Conservation (phyloP, 2,888 invertebrate genomes). For the Noctua janthe region DNA sequence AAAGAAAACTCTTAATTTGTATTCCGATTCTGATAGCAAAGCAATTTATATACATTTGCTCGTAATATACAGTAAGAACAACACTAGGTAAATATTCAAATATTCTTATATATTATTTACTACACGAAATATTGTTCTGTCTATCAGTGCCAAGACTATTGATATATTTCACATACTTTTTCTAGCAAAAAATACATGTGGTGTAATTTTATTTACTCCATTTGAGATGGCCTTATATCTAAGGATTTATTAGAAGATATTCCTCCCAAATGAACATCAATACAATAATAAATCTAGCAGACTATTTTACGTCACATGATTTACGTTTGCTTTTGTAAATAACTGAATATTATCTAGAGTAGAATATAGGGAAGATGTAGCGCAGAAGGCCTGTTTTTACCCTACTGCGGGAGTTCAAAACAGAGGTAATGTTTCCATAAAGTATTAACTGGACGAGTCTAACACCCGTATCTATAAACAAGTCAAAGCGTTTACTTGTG, state of each 20-base stretch:
- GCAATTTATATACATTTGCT: not conserved
- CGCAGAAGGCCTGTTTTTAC: slow-evolving; percentile 18
- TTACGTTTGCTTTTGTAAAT: slow-evolving; percentile 35
- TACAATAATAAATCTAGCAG: slow-evolving; percentile 41
- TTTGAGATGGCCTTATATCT: slow-evolving; percentile 26
- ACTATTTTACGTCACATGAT: slow-evolving; percentile 53
- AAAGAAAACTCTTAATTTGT: not conserved
- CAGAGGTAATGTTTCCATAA: not conserved
- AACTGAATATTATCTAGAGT: slow-evolving; percentile 21
- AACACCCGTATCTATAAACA: too few relatives aligned
- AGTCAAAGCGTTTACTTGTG: too few relatives aligned
- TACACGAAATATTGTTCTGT: not conserved
- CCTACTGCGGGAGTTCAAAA: not conserved
- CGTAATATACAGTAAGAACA: not conserved
- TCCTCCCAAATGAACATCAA: slow-evolving; percentile 54
- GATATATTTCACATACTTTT: slow-evolving; percentile 21
- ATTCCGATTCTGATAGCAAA: not conserved
- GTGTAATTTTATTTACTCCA: slow-evolving; percentile 26
- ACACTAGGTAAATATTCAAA: not conserved
- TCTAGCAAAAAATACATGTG: slow-evolving; percentile 9
- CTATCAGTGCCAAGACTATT: slow-evolving; percentile 11
- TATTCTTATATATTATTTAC: slow-evolving; percentile 15
- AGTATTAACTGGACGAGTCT: too few relatives aligned
- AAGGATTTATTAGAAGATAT: slow-evolving; percentile 30
- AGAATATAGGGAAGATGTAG: not conserved